Conservation (phyloP, 2,888 invertebrate species). For the Drosophila hawaiiensis region DNA sequence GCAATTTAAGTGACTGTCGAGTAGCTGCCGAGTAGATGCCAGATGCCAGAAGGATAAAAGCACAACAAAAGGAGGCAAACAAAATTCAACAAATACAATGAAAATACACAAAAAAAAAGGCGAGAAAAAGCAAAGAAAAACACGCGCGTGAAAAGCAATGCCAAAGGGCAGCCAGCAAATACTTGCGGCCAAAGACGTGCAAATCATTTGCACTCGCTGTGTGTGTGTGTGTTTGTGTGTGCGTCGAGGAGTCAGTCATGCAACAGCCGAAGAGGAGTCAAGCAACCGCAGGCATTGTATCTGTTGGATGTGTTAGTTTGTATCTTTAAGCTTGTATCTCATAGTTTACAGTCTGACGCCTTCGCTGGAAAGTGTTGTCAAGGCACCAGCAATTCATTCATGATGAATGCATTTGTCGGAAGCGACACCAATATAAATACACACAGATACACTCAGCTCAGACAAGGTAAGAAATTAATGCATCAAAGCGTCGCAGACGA, state of each 20-base stretch:
- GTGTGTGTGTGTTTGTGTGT: conserved; percentile 11
- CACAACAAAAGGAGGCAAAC: conserved; percentile 48
- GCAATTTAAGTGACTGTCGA: conserved; percentile 80
- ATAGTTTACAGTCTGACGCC: conserved; percentile 83
- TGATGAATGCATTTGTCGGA: conserved; percentile 70
- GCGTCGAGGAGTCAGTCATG: conserved; percentile 10
- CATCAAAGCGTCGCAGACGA: conserved; percentile 72
- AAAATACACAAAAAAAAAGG: conserved; percentile 4
- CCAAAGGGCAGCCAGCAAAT: conserved; percentile 64
- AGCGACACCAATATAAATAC: conserved; percentile 26
- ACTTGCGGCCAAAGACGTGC: conserved; percentile 62
- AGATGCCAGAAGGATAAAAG: conserved; percentile 63
- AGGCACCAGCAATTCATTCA: conserved; percentile 62
- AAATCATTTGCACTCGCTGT: conserved; percentile 62
- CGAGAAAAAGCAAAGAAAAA: conserved; percentile 16
- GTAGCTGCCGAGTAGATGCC: conserved; percentile 44
- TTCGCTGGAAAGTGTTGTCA: conserved; percentile 35
- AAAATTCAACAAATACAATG: conserved; percentile 36
- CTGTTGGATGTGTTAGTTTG: conserved; percentile 29
- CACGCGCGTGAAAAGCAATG: conserved; percentile 34
- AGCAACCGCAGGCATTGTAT: conserved; percentile 21
- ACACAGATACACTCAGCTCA: conserved; percentile 17
- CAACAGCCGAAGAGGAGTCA: conserved; percentile 2
- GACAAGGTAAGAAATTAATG: conserved; percentile 73
- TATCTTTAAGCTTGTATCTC: conserved; percentile 59